Evolutionary conservation across 1,140 invertebrate species (phyloP), one percentile per base, ranked within the genome.

Genomic region (Frieseomelitta varia): DNA sequence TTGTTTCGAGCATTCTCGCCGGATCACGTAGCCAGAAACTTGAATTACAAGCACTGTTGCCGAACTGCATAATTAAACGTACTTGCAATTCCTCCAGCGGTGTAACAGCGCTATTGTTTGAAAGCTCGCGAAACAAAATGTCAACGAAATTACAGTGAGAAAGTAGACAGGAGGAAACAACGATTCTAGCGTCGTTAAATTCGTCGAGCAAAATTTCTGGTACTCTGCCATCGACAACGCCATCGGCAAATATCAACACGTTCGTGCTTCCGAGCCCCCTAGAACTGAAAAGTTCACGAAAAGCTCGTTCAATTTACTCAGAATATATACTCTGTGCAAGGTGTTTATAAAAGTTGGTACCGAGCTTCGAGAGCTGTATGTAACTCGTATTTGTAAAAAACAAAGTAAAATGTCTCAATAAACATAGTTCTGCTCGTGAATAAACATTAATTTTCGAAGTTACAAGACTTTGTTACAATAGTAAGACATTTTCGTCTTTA

Each of bases 221-320:
- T 19, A 12, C 15, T 21, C 6, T 27, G 4, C 34, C 21, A 34
- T 75, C 24, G 56, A 47, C 24, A 61, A 61, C 24, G 34, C 34
- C 14, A 19, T 27, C 6, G 1, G 21, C 39, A 55, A 24, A 1
- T 12, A 61, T 17, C 39, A 51, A 63, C 56, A 11, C 21, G 55
- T 1, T 39, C 47, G 21, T 53, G 17, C 24, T 34, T 65, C 15
- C 34, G 24, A 75, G 51, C 67, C 21, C 3, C 27, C 47, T 4
- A 24, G 30, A 55, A 81, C 24, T 55, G 47, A 81, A 30, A 81
- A 55, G 72, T 81, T 75, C 4, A 34, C 1, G 30, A n/a, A n/a
- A n/a, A 67, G 72, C 47, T 53, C 19, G 61, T 81, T 67, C 61
- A 39, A 81, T 65, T 67, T 67, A 39, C 30, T 21, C 30, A 56